Evolutionary conservation across 2,113 vertebrate species (phyloP).

Genomic region (Cygnus buccinator): DNA sequence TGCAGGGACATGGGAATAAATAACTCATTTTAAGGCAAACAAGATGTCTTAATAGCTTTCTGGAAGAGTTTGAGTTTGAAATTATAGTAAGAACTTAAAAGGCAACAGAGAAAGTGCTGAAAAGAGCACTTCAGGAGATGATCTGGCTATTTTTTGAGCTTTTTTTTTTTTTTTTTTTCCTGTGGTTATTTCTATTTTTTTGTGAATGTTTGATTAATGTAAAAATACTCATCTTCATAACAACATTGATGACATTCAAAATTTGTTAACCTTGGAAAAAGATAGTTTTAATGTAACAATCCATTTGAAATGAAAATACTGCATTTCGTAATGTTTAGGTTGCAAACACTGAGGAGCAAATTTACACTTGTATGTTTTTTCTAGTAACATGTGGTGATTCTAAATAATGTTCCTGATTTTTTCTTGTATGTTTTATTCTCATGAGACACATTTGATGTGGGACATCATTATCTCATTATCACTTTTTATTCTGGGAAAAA

Average conservation of each 20-base stretch:
- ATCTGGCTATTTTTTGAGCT: not conserved
- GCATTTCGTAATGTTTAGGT: not conserved
- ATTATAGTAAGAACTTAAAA: conserved; percentile 1
- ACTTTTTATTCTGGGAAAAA: not conserved
- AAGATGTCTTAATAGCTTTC: not conserved
- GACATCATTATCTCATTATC: not conserved
- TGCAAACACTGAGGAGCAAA: not conserved
- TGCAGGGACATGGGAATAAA: not conserved
- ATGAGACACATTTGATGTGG: not conserved
- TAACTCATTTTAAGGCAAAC: not conserved
- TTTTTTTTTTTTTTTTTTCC: too few species aligned
- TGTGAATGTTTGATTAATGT: not conserved
- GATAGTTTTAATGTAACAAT: not conserved
- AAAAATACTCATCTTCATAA: conserved; percentile 47
- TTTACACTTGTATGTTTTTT: not conserved
- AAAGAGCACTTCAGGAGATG: not conserved
- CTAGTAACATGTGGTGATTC: not conserved
- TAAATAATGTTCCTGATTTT: not conserved
- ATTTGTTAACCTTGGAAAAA: conserved; percentile 24
- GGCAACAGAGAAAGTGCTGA: not conserved
- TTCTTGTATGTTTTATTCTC: not conserved
- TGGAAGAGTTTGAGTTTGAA: conserved; percentile 28
- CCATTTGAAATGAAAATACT: not conserved
- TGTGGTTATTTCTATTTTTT: not conserved
- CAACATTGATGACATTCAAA: conserved; percentile 19